phyloP scores from a whole-genome alignment of 1,140 invertebrate genomes.

The Trypoxylus dichotomus region DNA sequence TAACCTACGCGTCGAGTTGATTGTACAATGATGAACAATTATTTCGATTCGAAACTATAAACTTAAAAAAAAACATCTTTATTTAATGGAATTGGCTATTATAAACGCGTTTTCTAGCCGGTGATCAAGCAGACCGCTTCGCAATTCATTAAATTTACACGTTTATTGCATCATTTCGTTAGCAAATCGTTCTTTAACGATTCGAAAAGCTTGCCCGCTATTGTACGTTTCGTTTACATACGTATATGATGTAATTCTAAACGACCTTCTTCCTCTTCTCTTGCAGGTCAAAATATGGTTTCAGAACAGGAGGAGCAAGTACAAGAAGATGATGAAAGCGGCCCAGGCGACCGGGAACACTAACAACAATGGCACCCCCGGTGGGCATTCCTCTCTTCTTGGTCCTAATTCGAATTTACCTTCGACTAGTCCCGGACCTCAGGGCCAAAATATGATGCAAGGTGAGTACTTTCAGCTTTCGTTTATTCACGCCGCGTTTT shows the following conservation, averaged over 20 bases:
- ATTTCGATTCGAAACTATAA: no score
- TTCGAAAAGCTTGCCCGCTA: no score
- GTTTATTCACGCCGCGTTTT: no score
- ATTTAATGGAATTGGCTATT: no score
- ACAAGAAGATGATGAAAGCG: conserved; percentile 90
- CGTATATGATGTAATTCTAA: neutral
- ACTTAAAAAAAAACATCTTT: no score
- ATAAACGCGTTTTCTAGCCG: no score
- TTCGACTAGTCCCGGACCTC: conserved; percentile 52
- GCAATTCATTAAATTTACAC: no score
- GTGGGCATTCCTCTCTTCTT: conserved; percentile 48
- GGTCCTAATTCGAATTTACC: conserved; percentile 48
- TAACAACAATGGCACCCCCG: conserved; percentile 52
- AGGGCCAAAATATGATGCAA: conserved; percentile 54
- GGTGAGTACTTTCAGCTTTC: conserved; percentile 40
- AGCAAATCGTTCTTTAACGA: no score
- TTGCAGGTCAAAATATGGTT: conserved; percentile 94
- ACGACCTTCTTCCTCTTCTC: conserved; percentile 37
- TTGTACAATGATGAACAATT: neutral
- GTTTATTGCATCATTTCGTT: no score
- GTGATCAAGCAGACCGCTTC: no score
- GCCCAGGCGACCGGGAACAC: conserved; percentile 61
- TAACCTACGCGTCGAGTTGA: neutral
- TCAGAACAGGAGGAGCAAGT: conserved; percentile 87
- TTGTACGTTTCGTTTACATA: neutral